These are phyloP conservation scores for Menidia menidia DNA, from an alignment of 2,797 vertebrate genomes.

Conservation along the genomic window DNA sequence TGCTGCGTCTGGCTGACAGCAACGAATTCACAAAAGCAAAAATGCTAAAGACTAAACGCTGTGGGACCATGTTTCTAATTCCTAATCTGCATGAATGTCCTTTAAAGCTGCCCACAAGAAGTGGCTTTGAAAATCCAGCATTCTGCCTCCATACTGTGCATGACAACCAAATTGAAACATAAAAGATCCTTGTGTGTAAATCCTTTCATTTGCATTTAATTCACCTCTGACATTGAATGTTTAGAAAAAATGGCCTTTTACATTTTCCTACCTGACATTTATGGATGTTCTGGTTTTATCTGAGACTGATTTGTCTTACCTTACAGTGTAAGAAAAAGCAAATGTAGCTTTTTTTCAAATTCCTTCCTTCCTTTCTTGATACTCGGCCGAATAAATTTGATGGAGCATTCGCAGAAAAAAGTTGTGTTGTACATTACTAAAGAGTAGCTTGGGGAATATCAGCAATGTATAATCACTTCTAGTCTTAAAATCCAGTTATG, in stretches of 20 bases:
- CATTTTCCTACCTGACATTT: no score
- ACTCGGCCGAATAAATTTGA: slow-evolving; percentile 18
- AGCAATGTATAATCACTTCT: slow-evolving; percentile 58
- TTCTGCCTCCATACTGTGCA: neutral
- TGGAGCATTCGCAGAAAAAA: slow-evolving; percentile 26
- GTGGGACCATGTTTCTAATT: neutral
- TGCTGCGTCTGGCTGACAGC: neutral
- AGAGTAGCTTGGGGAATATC: slow-evolving; percentile 51
- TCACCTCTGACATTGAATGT: no score
- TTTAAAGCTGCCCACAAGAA: neutral
- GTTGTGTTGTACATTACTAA: slow-evolving; percentile 14
- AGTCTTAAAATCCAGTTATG: slow-evolving; percentile 27
- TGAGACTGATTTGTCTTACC: neutral
- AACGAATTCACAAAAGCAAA: neutral
- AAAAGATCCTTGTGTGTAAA: neutral
- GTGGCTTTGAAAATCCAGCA: neutral
- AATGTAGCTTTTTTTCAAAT: neutral
- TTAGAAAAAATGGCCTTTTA: no score
- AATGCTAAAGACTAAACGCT: no score
- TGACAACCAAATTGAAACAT: neutral
- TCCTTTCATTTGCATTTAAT: neutral
- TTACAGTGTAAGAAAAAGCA: neutral
- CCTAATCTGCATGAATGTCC: neutral
- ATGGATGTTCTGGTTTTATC: neutral
- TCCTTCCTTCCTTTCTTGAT: slow-evolving; percentile 7